Evolutionary conservation across 2,888 invertebrate species (phyloP).

Genomic region (Eugnorisma glareosa): DNA sequence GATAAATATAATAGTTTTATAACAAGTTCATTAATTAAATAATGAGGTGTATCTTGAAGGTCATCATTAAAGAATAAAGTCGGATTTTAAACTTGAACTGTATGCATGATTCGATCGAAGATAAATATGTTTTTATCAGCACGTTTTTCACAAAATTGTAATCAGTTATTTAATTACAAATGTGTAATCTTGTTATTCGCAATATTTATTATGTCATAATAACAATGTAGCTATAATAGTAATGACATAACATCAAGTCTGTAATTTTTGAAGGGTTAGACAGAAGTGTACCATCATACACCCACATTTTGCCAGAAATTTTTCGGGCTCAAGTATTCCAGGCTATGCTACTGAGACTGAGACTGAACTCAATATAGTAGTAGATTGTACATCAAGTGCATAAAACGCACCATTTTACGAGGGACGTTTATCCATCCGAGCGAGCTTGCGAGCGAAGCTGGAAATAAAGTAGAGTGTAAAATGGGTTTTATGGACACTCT

Average conservation of each 20-base stretch:
- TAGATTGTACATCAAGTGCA: no score
- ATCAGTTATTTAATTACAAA: slow-evolving; percentile 27
- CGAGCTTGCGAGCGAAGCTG: no score
- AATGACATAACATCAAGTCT: not conserved
- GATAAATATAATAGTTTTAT: not conserved
- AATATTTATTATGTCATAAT: not conserved
- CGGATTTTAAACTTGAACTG: slow-evolving; percentile 2
- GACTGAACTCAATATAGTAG: no score
- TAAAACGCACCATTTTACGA: no score
- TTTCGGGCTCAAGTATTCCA: not conserved
- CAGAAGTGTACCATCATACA: not conserved
- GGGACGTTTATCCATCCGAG: no score
- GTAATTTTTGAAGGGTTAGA: not conserved
- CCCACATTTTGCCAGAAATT: no score
- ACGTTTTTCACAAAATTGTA: not conserved
- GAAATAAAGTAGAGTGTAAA: no score
- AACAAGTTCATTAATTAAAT: not conserved
- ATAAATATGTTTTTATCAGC: slow-evolving; percentile 21
- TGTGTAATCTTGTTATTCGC: slow-evolving; percentile 8
- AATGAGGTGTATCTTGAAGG: slow-evolving; percentile 13
- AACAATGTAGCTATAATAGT: not conserved
- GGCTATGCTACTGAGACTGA: not conserved
- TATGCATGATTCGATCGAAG: slow-evolving; percentile 14
- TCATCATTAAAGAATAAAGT: slow-evolving; percentile 1
- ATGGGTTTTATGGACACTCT: no score